Percentiles rank a stretch among this genome's conserved stretches.
phyloP scores from a whole-genome alignment of 2,888 invertebrate species.

The Plagodis dolabraria region DNA sequence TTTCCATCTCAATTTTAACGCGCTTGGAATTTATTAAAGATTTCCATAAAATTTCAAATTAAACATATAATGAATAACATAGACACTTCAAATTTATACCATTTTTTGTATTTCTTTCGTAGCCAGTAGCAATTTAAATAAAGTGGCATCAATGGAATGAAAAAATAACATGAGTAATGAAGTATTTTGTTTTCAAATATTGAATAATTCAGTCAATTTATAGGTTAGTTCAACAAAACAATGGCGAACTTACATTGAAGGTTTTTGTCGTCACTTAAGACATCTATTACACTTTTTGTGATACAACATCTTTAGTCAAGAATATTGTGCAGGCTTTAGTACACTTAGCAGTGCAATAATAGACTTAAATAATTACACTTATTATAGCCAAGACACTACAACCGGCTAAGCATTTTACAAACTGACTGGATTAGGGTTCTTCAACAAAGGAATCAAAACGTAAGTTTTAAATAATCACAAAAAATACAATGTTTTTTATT shows the following conservation, averaged over 20 bases:
- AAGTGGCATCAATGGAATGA: conserved; percentile 1
- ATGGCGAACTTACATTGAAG: not conserved
- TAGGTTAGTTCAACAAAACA: not conserved
- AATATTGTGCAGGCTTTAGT: not conserved
- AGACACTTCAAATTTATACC: not conserved
- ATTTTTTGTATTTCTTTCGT: not conserved
- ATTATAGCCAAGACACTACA: not conserved
- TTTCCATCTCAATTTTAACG: no score
- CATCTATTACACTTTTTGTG: conserved; percentile 1
- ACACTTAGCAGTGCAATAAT: not conserved
- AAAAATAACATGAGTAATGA: no score
- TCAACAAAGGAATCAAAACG: not conserved
- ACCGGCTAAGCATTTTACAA: conserved; percentile 1
- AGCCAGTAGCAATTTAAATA: not conserved
- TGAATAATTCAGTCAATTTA: not conserved
- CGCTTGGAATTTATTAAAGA: not conserved
- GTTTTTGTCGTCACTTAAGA: not conserved
- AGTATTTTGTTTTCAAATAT: no score
- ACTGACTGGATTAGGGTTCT: conserved; percentile 1
- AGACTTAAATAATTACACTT: not conserved
- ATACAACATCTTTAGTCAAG: conserved; percentile 1
- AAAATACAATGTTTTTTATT: not conserved
- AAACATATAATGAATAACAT: not conserved
- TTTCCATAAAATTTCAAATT: not conserved
- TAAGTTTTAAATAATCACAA: conserved; percentile 1